Evolutionary conservation across 2,113 vertebrate species (phyloP).

Genomic region (Notothenia coriiceps): DNA sequence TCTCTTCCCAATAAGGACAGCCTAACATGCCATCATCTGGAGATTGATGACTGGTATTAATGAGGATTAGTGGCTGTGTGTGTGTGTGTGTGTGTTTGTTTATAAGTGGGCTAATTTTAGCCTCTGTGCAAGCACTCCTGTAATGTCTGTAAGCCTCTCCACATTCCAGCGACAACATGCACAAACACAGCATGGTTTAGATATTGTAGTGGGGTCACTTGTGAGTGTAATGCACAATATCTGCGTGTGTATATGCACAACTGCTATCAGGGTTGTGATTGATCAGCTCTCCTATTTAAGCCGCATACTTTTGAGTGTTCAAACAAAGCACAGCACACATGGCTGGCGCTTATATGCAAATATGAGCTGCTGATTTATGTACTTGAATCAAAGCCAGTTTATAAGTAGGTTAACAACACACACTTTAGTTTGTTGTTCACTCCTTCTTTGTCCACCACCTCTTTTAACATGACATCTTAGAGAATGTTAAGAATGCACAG

Average conservation of each 20-base stretch:
- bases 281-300: conserved; percentile 38
- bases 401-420: conserved; percentile 37
- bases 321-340: conserved; percentile 47
- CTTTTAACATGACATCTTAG: too few species aligned
- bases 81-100: conserved; percentile 38
- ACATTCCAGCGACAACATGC: conserved; percentile 10
- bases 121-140: conserved; percentile 14
- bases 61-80: conserved; percentile 39
- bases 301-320: conserved; percentile 45
- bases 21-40: conserved; percentile 35
- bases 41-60: conserved; percentile 60
- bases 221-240: conserved; percentile 8
- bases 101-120: conserved; percentile 50
- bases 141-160: conserved; percentile 16
- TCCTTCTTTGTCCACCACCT: not conserved
- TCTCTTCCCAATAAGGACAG: conserved; percentile 55
- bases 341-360: conserved; percentile 52
- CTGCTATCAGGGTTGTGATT: conserved; percentile 26
- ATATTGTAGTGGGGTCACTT: conserved; percentile 7
- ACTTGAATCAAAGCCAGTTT: conserved; percentile 38
- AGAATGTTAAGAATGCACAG: conserved; percentile 16
- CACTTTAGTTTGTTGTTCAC: not conserved
- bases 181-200: conserved; percentile 12
- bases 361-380: conserved; percentile 51
- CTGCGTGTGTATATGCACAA: not conserved